phyloP scores from a whole-genome alignment of 2,888 invertebrate genomes.

The Campoplex nolae region DNA sequence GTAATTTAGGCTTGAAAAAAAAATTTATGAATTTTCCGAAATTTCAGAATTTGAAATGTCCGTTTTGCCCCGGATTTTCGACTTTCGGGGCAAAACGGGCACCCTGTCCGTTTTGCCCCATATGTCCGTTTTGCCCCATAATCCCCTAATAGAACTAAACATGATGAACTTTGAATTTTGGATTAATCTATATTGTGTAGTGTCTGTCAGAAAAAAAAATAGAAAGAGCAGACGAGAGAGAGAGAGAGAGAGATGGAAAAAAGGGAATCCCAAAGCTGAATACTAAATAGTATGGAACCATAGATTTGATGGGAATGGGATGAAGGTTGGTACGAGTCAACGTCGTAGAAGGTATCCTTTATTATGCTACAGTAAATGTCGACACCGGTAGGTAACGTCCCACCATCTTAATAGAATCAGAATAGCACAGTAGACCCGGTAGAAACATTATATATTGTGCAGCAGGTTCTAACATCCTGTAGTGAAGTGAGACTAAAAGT shows the following conservation, averaged over 20 bases:
- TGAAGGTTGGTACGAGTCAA: constrained; percentile 42
- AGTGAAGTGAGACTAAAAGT: background rate
- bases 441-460: constrained; percentile 20
- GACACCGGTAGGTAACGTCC: constrained; percentile 40
- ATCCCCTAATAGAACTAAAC: background rate
- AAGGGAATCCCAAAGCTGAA: background rate
- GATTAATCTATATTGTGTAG: background rate
- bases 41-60: no score
- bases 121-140: no score
- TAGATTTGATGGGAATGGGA: constrained; percentile 7
- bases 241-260: background rate
- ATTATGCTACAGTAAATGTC: constrained; percentile 48
- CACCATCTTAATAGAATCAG: constrained; percentile 67
- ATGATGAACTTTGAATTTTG: background rate
- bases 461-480: constrained; percentile 15
- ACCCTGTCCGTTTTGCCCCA: no score
- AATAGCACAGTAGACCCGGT: constrained; percentile 44
- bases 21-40: no score
- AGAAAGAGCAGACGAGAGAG: background rate
- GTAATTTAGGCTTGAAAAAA: no score
- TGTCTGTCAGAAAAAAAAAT: background rate
- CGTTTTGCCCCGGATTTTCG: no score
- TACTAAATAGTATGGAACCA: constrained; percentile 32
- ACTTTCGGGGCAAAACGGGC: no score
- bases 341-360: constrained; percentile 38